Evolutionary conservation across 2,888 invertebrate genomes (phyloP).

Genomic region (Acleris laterana): DNA sequence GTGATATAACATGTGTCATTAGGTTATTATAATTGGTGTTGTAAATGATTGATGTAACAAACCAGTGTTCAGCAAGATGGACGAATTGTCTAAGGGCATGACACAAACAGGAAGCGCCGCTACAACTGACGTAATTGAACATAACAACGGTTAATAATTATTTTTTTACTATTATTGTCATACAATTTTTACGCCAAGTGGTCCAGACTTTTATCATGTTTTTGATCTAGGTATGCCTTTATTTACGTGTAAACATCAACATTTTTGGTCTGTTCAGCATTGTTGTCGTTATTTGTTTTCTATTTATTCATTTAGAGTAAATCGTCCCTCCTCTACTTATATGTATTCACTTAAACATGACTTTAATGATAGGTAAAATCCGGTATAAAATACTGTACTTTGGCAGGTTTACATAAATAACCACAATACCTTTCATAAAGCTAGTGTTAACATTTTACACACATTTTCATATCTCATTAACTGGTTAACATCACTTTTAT

Average conservation of each 20-base stretch:
- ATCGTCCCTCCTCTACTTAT: too few species aligned
- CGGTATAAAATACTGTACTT: too few species aligned
- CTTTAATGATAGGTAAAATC: too few species aligned
- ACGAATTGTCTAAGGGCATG: constrained; percentile 84
- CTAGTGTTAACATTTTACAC: too few species aligned
- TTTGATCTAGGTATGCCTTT: constrained; percentile 19
- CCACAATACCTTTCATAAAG: too few species aligned
- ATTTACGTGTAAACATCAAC: constrained; percentile 36
- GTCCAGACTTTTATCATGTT: constrained; percentile 8
- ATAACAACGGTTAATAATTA: constrained; percentile 73
- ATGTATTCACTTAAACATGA: too few species aligned
- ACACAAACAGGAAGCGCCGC: constrained; percentile 83
- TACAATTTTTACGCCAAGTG: constrained; percentile 3
- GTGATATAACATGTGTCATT: constrained; percentile 62
- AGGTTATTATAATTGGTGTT: constrained; percentile 64
- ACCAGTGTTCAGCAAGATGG: constrained; percentile 82
- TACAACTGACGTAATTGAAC: constrained; percentile 80
- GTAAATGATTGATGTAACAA: constrained; percentile 82
- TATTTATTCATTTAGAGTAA: not conserved
- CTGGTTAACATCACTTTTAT: too few species aligned
- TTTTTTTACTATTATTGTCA: constrained; percentile 13
- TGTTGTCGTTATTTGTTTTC: not conserved
- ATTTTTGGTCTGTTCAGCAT: constrained; percentile 10
- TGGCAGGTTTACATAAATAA: too few species aligned
- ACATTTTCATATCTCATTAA: too few species aligned